phyloP scores from a whole-genome alignment of 1,140 invertebrate genomes.

The Zaprionus ghesquierei region DNA sequence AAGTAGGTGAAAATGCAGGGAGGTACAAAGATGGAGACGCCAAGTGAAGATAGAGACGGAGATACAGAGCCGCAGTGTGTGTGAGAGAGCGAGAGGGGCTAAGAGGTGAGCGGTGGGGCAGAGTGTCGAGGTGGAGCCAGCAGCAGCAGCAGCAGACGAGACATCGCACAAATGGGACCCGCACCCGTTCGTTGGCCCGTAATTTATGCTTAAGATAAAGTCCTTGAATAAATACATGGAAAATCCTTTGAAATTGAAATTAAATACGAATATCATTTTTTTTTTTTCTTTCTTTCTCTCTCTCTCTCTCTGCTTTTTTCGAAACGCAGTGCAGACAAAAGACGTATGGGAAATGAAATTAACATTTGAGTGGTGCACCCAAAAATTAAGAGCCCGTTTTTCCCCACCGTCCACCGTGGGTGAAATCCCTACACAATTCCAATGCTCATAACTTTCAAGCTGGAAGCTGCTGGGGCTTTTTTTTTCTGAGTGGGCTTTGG shows the following conservation, averaged over 20 bases:
- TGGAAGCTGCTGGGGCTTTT: slow-evolving; percentile 1
- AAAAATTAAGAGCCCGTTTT: slow-evolving; percentile 66
- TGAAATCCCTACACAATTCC: neutral
- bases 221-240: slow-evolving; percentile 82
- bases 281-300: neutral
- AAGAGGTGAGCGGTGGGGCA: too few species aligned
- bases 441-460: slow-evolving; percentile 13
- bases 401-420: neutral
- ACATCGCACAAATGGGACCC: slow-evolving; percentile 53
- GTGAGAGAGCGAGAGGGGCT: neutral
- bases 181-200: slow-evolving; percentile 77
- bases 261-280: slow-evolving; percentile 81
- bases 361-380: slow-evolving; percentile 74
- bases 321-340: slow-evolving; percentile 66
- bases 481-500: neutral
- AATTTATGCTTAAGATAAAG: slow-evolving; percentile 82
- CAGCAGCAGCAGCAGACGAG: slow-evolving; percentile 16
- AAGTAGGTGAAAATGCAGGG: slow-evolving; percentile 71
- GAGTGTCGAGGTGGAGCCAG: too few species aligned
- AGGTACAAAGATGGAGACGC: slow-evolving; percentile 32
- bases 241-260: slow-evolving; percentile 82
- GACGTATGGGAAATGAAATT: slow-evolving; percentile 75
- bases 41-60: neutral
- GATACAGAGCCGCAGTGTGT: neutral
- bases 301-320: slow-evolving; percentile 30